Base-by-base conservation (phyloP, 2,113 vertebrate species). In the Neogobius melanostomus region DNA sequence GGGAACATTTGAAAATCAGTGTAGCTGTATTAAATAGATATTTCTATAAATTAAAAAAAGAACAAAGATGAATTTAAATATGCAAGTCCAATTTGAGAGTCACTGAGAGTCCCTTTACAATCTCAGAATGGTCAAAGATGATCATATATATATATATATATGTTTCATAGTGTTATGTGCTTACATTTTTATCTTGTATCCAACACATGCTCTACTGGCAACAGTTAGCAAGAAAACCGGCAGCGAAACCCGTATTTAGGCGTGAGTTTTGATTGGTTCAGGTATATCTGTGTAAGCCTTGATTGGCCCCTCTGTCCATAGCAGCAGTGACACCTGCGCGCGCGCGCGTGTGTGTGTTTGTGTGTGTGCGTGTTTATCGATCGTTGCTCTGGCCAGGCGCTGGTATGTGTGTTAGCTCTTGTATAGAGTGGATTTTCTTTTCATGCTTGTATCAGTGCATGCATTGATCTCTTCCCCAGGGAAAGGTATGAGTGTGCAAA, bases 291-390 rank as follows among this genome's bases (percentile, higher is more conserved):
- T 84, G 77, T 67, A 75, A 82, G 71, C 87, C 85, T 78, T 82
- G 83, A 91, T 89, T 84, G 84, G 86, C 69, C 53, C 67, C 75
- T 76, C 72, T 84, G 80, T 81, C 85, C 87, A 81, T 82, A 80
- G 83, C 53, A 71, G 74, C 7, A 61, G 76, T 79, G 88, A 90
- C 84, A 89, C 88, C 86, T 90, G 80, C 83, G 72, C 47, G 51
- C 75, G 64, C 51, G 79, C 84, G 85, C 89, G 80, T 85, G 72
- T 51, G 51, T 76, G 64, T 54, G 79, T 54, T 77, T 85, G 85
- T 90, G 80, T 85, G 72, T 51, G 51, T 76, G 64, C 51, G 79
- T 85, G 85, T 90, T 84, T 87, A 89, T 90, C 81, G 90, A 91
- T 87, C 69, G 59, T 49, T 36, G 43, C 65, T 69, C 71, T 46